Base-by-base conservation (phyloP, 2,888 invertebrate species). In the Lacanobia wlatinum region DNA sequence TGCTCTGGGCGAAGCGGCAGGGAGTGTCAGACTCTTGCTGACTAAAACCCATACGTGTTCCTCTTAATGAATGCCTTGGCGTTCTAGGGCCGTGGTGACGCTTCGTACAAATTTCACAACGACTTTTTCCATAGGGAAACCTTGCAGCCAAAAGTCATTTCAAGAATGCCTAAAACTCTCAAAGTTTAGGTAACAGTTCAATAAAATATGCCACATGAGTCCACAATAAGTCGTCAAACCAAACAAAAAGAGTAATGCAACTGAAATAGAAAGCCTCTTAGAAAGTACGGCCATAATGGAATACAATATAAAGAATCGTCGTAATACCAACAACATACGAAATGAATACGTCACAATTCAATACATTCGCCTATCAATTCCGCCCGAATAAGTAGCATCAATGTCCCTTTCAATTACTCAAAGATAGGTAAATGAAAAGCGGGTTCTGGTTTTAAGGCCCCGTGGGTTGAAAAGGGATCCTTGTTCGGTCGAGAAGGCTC, bases 371-470 rank as follows among this genome's bases (percentile, higher is more conserved):
- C 87, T 91, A 94, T 94, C 93, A 92, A 89, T 95, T 95, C 93
- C 94, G 90, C 87, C 86, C 87, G 92, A 93, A 89, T 91, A 90
- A 92, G 90, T 91, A 88, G 88, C 87, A 84, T 94, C 92, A 93
- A 94, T 93, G 93, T 92, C 91, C 91, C 89, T 91, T 94, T 94
- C 94, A 95, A 94, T 95, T 94, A 95, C 88, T 89, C 89, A 90
- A 90, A 93, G 93, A 93, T 94, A 92, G 91, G 90, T 91, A 93
- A 91, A 93, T 94, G 93, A 94, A 94, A 92, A 92, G 92, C 91
- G 90, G 90, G 87, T 87, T 88, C 90, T 91, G 92, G 93, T 91
- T 93, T 92, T 92, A 92, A 92, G 93, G 90, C 87, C 91, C 90
- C 90, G 81, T 80, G 89, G 91, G 93, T 92, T 88, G 88, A 89